Conservation (phyloP, 2,888 invertebrate species). For the Callosobruchus maculatus region DNA sequence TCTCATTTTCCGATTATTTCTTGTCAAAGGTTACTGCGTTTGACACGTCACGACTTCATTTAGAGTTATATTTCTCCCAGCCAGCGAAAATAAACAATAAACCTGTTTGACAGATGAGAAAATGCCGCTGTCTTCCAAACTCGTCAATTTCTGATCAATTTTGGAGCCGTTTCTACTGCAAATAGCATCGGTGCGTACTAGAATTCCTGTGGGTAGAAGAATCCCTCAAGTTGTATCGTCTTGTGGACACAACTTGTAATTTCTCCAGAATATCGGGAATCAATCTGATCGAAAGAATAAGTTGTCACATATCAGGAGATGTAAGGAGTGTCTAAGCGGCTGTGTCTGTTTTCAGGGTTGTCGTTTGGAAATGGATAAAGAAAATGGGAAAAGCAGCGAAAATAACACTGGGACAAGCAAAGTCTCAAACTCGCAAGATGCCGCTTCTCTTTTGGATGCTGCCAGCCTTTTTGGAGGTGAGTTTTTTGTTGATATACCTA, state of each 20-base stretch:
- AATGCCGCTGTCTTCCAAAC: constrained; percentile 5
- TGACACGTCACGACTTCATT: constrained; percentile 1
- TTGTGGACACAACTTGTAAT: background rate
- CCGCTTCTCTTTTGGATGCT: constrained; percentile 74
- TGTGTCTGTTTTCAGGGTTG: constrained; percentile 27
- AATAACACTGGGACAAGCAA: constrained; percentile 56
- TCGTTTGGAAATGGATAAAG: constrained; percentile 68
- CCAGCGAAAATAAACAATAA: constrained; percentile 8
- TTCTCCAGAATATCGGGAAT: background rate
- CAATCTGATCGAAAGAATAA: background rate
- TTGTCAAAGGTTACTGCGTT: constrained; percentile 3
- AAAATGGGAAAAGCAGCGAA: constrained; percentile 66
- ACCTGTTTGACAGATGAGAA: constrained; percentile 8
- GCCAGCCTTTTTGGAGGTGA: constrained; percentile 55
- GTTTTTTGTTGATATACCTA: no score
- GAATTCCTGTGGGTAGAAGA: background rate
- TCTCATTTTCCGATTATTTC: background rate
- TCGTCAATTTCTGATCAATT: background rate
- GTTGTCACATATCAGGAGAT: background rate
- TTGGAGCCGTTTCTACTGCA: background rate
- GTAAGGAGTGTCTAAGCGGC: background rate
- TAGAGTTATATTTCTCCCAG: constrained; percentile 5
- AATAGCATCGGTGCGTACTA: background rate
- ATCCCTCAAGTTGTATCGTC: background rate
- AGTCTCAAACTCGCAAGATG: constrained; percentile 51